Percentiles rank a stretch among this genome's conserved stretches.
phyloP scores from a whole-genome alignment of 2,113 vertebrate species.

The Stigmatopora argus region DNA sequence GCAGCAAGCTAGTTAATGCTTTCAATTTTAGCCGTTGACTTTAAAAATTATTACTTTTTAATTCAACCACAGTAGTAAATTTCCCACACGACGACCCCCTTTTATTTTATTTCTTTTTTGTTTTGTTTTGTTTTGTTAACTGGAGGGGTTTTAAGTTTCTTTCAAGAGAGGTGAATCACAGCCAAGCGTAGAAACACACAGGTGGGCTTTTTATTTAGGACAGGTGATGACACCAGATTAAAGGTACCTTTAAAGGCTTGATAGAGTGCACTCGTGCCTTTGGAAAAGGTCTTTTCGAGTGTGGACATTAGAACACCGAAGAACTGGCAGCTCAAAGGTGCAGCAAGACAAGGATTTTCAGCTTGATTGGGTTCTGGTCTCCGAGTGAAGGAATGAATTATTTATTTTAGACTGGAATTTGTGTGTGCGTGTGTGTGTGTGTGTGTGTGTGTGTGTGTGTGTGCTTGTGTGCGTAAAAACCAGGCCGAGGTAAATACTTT shows the following conservation, averaged over 20 bases:
- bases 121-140: neutral
- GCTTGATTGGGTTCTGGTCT: conserved; percentile 87
- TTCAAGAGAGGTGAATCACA: conserved; percentile 42
- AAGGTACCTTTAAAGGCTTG: conserved; percentile 50
- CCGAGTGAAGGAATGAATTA: conserved; percentile 80
- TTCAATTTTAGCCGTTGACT: no score
- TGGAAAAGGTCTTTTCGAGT: conserved; percentile 51
- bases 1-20: no score
- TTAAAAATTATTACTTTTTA: no score
- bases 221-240: conserved; percentile 65
- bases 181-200: neutral
- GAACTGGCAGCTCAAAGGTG: conserved; percentile 76
- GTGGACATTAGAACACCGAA: conserved; percentile 67
- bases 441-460: conserved; percentile 21
- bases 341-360: conserved; percentile 80
- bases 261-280: conserved; percentile 29
- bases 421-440: conserved; percentile 26
- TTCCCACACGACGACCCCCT: neutral
- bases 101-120: no score
- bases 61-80: no score
- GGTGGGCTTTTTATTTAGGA: conserved; percentile 43
- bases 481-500: conserved; percentile 61
- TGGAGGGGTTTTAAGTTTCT: conserved; percentile 19
- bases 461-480: conserved; percentile 41
- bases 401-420: conserved; percentile 69